Evolutionary conservation across 2,888 invertebrate species (phyloP).

Genomic region (Amphipyra tragopoginis): DNA sequence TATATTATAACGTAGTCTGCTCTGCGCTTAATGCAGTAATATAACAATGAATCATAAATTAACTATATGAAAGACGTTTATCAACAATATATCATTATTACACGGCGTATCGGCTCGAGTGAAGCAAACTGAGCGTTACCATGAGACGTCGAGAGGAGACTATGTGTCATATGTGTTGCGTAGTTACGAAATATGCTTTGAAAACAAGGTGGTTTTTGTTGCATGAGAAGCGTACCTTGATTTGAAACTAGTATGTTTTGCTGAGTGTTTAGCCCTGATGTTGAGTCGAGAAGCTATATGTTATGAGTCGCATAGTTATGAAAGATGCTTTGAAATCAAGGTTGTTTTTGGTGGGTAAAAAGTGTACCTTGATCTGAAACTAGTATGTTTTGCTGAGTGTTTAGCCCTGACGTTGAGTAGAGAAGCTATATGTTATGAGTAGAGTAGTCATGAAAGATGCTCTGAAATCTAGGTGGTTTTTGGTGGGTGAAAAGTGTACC

Average conservation of each 20-base stretch:
- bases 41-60: slow-evolving; percentile 46
- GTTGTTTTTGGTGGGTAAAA: background rate
- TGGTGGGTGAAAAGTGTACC: background rate
- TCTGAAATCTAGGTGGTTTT: no score
- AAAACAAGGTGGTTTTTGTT: slow-evolving; percentile 1
- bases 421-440: no score
- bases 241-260: background rate
- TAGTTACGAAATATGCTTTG: slow-evolving; percentile 14
- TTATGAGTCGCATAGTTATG: no score
- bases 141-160: slow-evolving; percentile 24
- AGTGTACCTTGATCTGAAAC: background rate
- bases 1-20: background rate
- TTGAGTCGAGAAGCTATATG: no score
- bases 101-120: slow-evolving; percentile 55
- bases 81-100: slow-evolving; percentile 54
- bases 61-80: slow-evolving; percentile 43
- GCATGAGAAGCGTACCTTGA: background rate
- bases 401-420: no score
- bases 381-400: no score
- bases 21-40: background rate
- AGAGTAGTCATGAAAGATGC: no score
- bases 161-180: slow-evolving; percentile 51
- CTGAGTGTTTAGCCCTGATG: no score
- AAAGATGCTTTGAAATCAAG: no score
- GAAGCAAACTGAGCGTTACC: slow-evolving; percentile 48